These are phyloP conservation scores for Crenuchus spilurus DNA, from an alignment of 2,797 vertebrate genomes.

Conservation along the genomic window DNA sequence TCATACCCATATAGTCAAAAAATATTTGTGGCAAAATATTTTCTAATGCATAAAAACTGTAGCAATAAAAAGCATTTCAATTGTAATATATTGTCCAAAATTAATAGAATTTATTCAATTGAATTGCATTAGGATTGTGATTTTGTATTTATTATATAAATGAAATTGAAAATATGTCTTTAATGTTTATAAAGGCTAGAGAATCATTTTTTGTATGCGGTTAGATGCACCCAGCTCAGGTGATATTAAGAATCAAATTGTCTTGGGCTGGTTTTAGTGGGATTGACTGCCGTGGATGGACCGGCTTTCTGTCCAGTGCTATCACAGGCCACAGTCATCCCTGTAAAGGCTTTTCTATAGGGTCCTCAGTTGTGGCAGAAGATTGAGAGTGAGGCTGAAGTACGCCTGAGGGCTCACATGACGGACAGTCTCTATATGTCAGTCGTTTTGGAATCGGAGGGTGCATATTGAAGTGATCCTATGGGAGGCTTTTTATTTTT, in stretches of 20 bases:
- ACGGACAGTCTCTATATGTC: conserved; percentile 68
- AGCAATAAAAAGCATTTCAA: too few species aligned
- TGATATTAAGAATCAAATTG: background rate
- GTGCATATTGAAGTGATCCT: conserved; percentile 77
- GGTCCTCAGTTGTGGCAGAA: conserved; percentile 59
- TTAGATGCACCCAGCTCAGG: too few species aligned
- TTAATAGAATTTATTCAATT: too few species aligned
- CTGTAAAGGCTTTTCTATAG: conserved; percentile 51
- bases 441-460: conserved; percentile 63
- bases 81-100: too few species aligned
- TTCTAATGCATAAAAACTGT: too few species aligned
- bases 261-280: background rate
- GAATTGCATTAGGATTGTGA: too few species aligned
- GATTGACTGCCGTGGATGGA: background rate
- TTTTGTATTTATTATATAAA: too few species aligned
- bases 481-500: conserved; percentile 68
- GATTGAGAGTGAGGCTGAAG: conserved; percentile 62
- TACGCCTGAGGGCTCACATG: conserved; percentile 71
- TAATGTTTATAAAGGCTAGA: too few species aligned
- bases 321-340: conserved; percentile 3
- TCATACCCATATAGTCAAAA: too few species aligned
- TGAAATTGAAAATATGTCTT: too few species aligned
- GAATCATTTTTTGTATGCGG: too few species aligned
- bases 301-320: background rate
- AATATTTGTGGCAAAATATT: too few species aligned